A percentile compares a stretch with the other conserved stretches of the same genome.
Evolutionary conservation across 2,888 invertebrate genomes (phyloP).

Genomic region (Neocrepidodera transversa): DNA sequence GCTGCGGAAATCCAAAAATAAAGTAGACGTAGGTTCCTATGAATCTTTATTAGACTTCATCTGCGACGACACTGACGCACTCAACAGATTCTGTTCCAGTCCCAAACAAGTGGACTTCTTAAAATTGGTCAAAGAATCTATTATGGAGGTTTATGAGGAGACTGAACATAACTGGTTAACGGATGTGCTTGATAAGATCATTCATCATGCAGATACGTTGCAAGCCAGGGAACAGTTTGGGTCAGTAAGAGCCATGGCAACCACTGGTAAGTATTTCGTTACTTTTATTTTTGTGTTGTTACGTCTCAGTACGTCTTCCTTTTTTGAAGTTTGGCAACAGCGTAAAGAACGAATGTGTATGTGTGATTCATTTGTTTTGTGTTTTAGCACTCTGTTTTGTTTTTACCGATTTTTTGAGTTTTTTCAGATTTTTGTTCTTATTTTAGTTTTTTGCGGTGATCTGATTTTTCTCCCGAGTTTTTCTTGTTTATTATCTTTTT

Average conservation of each 20-base stretch:
- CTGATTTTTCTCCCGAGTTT: too few species aligned
- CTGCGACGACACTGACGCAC: slow-evolving; percentile 2
- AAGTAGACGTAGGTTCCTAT: neutral
- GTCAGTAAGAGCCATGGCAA: neutral
- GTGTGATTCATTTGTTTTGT: too few species aligned
- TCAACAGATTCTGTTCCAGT: neutral
- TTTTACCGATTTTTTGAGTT: too few species aligned
- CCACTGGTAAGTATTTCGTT: too few species aligned
- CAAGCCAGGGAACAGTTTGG: neutral
- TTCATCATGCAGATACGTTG: neutral
- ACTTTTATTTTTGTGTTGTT: too few species aligned
- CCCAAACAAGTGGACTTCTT: neutral
- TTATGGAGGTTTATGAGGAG: neutral
- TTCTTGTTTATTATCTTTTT: too few species aligned
- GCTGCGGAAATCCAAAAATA: neutral
- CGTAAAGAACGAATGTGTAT: too few species aligned
- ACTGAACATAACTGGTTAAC: neutral
- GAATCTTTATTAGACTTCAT: neutral
- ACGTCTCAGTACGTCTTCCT: too few species aligned
- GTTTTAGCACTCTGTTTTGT: too few species aligned
- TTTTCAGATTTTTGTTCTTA: too few species aligned
- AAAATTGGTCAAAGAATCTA: neutral
- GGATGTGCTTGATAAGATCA: neutral
- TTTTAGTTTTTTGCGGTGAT: too few species aligned
- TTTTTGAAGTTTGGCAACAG: too few species aligned